A percentile compares a stretch with the other conserved stretches of the same genome.
phyloP scores from a whole-genome alignment of 2,113 vertebrate genomes.

The Morone saxatilis region DNA sequence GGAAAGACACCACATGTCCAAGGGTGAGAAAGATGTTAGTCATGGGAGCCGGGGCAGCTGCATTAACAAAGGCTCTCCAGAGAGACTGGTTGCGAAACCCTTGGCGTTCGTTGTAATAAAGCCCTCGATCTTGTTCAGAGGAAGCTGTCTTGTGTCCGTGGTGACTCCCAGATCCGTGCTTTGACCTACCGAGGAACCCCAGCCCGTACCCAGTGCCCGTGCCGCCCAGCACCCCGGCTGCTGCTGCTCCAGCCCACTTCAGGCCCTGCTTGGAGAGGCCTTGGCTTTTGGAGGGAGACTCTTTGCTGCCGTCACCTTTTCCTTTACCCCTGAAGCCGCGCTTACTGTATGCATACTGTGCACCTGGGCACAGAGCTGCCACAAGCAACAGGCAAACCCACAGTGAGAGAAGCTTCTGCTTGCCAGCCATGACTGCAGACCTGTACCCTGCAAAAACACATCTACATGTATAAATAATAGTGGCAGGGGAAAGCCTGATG shows the following conservation, averaged over 20 bases:
- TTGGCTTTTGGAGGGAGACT: conserved; percentile 46
- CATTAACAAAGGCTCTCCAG: conserved; percentile 53
- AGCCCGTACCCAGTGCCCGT: conserved; percentile 81
- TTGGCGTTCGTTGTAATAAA: conserved; percentile 41
- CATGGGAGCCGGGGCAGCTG: conserved; percentile 41
- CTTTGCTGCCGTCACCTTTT: conserved; percentile 52
- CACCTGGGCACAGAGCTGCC: conserved; percentile 68
- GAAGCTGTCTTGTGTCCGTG: conserved; percentile 32
- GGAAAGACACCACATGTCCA: conserved; percentile 61
- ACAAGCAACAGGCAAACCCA: conserved; percentile 78
- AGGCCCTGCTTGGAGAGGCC: conserved; percentile 75
- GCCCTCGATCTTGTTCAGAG: conserved; percentile 34
- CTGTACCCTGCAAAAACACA: conserved; percentile 48
- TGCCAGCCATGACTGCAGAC: conserved; percentile 63
- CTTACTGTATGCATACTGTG: conserved; percentile 56
- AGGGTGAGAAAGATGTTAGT: conserved; percentile 50
- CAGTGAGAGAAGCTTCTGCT: conserved; percentile 69
- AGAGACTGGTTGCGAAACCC: conserved; percentile 59
- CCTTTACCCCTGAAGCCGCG: conserved; percentile 49
- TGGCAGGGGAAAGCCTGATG: not conserved
- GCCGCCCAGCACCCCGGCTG: conserved; percentile 80
- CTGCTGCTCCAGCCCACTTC: conserved; percentile 81
- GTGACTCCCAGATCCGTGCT: conserved; percentile 54
- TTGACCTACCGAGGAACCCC: conserved; percentile 69
- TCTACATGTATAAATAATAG: not conserved